phyloP scores from a whole-genome alignment of 1,140 invertebrate species.

The Drosophila asahinai region DNA sequence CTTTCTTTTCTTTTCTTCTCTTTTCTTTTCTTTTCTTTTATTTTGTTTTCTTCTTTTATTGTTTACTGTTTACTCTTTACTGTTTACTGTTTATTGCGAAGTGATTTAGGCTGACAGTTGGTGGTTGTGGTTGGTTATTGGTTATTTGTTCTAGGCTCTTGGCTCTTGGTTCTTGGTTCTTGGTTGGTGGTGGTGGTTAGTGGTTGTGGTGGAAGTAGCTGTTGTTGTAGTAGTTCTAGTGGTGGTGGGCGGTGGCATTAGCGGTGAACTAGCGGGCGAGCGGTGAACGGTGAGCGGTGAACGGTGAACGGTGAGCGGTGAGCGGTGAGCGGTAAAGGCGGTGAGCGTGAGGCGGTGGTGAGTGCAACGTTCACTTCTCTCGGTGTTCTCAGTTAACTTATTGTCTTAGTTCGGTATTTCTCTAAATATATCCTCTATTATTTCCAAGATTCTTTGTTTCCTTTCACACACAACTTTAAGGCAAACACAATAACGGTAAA shows the following conservation, averaged over 20 bases:
- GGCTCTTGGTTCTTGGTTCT: slow-evolving; percentile 7
- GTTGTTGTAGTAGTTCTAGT: slow-evolving; percentile 32
- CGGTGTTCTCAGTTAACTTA: slow-evolving; percentile 6
- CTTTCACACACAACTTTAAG: slow-evolving; percentile 17
- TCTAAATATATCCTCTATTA: not conserved
- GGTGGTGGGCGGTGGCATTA: slow-evolving; percentile 54
- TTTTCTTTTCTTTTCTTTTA: slow-evolving; percentile 9
- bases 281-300: slow-evolving; percentile 52
- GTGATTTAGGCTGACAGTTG: slow-evolving; percentile 41
- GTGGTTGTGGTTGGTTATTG: slow-evolving; percentile 38
- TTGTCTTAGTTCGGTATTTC: slow-evolving; percentile 20
- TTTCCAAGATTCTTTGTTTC: slow-evolving; percentile 14
- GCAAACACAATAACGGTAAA: slow-evolving; percentile 25
- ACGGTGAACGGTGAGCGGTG: slow-evolving; percentile 20
- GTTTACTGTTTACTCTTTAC: slow-evolving; percentile 15
- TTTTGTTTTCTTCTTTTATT: slow-evolving; percentile 21
- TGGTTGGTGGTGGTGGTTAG: slow-evolving; percentile 43
- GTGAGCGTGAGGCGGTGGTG: slow-evolving; percentile 35
- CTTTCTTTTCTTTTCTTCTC: slow-evolving; percentile 27
- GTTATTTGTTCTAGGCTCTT: slow-evolving; percentile 30
- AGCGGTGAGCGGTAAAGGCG: slow-evolving; percentile 14
- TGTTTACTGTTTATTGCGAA: slow-evolving; percentile 19
- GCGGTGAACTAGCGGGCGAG: slow-evolving; percentile 54
- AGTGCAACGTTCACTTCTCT: slow-evolving; percentile 45
- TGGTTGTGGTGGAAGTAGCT: slow-evolving; percentile 27